Conservation (phyloP, 1,140 invertebrate species). For the Lucilia cuprina region DNA sequence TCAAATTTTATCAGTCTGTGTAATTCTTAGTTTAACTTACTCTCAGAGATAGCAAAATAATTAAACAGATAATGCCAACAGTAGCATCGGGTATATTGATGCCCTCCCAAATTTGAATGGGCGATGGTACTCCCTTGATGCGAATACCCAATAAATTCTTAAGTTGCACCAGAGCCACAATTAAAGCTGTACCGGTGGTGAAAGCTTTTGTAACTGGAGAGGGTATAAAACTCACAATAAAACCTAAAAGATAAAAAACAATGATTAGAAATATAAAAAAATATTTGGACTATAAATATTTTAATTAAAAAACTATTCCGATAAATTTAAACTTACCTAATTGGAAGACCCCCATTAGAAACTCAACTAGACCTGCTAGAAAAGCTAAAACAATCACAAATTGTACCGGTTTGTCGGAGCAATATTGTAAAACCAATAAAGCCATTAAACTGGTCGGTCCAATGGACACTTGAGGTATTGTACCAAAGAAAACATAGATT, state of each 20-base stretch:
- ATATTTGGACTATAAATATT: too few species aligned
- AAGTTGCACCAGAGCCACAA: constrained; percentile 87
- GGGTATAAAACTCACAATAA: constrained; percentile 94
- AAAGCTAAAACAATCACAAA: constrained; percentile 83
- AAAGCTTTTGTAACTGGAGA: constrained; percentile 93
- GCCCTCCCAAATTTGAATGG: constrained; percentile 70
- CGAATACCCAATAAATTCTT: constrained; percentile 82
- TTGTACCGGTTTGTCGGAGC: constrained; percentile 72
- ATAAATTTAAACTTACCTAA: constrained; percentile 42
- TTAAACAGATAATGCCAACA: constrained; percentile 76
- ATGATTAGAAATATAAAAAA: too few species aligned
- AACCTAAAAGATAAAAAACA: constrained; percentile 72
- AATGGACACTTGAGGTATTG: constrained; percentile 89
- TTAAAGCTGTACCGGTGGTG: constrained; percentile 91
- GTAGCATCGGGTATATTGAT: constrained; percentile 71
- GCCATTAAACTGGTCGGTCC: constrained; percentile 89
- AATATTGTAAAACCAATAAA: constrained; percentile 76
- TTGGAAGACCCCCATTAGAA: constrained; percentile 73
- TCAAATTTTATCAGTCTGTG: too few species aligned
- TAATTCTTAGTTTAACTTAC: constrained; percentile 64
- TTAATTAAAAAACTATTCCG: too few species aligned
- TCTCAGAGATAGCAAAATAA: constrained; percentile 72
- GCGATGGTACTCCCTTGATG: constrained; percentile 76
- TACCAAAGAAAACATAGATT: constrained; percentile 87
- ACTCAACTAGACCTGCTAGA: constrained; percentile 76